These are phyloP conservation scores for Drosophila orena DNA, from an alignment of 1,140 invertebrate species.

Conservation along the genomic window DNA sequence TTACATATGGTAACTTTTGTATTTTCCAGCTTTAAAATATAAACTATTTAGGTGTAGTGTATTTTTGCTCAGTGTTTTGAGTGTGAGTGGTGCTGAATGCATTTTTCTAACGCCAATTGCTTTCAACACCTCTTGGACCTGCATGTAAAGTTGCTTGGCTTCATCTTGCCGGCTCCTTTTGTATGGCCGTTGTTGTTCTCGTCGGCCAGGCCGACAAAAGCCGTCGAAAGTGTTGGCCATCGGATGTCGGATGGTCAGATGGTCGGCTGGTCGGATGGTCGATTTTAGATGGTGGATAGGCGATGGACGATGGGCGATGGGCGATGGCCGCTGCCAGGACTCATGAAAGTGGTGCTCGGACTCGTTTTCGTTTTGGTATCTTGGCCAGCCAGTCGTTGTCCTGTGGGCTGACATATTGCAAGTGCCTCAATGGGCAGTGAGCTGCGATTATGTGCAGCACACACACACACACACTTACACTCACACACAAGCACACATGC, in stretches of 20 bases:
- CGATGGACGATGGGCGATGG: slow-evolving; percentile 10
- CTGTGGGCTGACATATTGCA: slow-evolving; percentile 71
- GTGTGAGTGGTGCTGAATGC: slow-evolving; percentile 30
- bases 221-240: slow-evolving; percentile 49
- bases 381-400: slow-evolving; percentile 56
- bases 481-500: not conserved
- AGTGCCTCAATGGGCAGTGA: slow-evolving; percentile 74
- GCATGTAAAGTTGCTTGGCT: slow-evolving; percentile 52
- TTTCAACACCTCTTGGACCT: slow-evolving; percentile 70
- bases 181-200: slow-evolving; percentile 21
- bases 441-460: slow-evolving; percentile 72
- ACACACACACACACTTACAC: slow-evolving; percentile 40
- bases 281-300: slow-evolving; percentile 13
- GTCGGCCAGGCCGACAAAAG: slow-evolving; percentile 42
- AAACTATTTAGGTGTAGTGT: not conserved
- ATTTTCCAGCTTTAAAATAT: not conserved
- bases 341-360: slow-evolving; percentile 36
- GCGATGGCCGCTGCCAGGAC: slow-evolving; percentile 35
- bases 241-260: slow-evolving; percentile 24
- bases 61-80: slow-evolving; percentile 5
- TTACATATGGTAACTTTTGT: too few relatives aligned
- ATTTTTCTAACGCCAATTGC: slow-evolving; percentile 76
- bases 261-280: slow-evolving; percentile 3
- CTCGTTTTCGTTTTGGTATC: slow-evolving; percentile 47
- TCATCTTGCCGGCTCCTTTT: slow-evolving; percentile 50